phyloP scores from a whole-genome alignment of 2,797 vertebrate species.

The Cuculus canorus region DNA sequence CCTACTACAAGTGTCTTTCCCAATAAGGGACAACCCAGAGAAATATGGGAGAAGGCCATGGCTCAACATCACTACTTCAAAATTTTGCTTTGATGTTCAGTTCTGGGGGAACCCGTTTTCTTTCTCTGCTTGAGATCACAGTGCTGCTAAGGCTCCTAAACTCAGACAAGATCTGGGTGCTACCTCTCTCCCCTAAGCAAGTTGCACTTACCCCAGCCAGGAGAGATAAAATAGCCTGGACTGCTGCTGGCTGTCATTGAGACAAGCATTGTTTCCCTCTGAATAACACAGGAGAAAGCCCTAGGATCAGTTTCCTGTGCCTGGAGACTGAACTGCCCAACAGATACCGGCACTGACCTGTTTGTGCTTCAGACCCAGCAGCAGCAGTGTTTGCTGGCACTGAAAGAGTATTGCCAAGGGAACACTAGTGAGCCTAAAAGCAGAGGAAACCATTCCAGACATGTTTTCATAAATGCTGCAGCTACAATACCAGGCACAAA shows the following conservation, averaged over 20 bases:
- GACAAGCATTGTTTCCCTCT: background rate
- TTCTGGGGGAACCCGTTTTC: background rate
- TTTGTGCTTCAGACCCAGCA: background rate
- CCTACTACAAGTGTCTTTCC: background rate
- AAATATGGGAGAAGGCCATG: background rate
- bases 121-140: background rate
- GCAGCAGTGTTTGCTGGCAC: background rate
- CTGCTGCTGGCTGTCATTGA: background rate
- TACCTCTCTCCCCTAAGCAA: background rate
- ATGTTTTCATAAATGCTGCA: background rate
- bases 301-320: background rate
- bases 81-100: background rate
- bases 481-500: background rate
- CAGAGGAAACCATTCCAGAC: background rate
- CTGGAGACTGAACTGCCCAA: background rate
- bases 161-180: background rate
- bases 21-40: background rate
- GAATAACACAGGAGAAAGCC: background rate
- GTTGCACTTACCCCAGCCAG: rapidly evolving
- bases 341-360: background rate
- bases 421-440: background rate
- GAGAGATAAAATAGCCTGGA: background rate
- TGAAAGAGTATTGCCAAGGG: background rate
- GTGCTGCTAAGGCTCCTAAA: background rate
- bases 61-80: background rate